Evolutionary conservation across 2,888 invertebrate genomes (phyloP).

Genomic region (Podotricha telesiphe): DNA sequence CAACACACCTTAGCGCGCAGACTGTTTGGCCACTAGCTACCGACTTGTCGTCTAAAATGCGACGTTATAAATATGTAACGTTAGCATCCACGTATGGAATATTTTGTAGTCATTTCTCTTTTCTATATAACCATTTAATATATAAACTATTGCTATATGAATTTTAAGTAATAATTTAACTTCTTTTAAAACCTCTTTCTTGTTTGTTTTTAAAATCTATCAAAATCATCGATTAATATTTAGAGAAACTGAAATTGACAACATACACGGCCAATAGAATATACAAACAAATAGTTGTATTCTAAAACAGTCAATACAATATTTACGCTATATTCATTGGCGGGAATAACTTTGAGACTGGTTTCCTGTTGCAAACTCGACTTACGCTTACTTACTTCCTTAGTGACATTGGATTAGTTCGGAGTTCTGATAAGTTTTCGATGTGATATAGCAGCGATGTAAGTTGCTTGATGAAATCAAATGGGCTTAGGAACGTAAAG

Average conservation of each 20-base stretch:
- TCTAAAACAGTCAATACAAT: slow-evolving; percentile 19
- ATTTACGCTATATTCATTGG: slow-evolving; percentile 39
- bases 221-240: too few species aligned
- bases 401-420: slow-evolving; percentile 55
- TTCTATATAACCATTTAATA: neutral
- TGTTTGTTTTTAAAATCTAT: too few species aligned
- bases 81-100: neutral
- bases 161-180: too few species aligned
- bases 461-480: slow-evolving; percentile 28
- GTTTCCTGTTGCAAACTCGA: slow-evolving; percentile 54
- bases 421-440: slow-evolving; percentile 55
- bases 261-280: too few species aligned
- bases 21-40: slow-evolving; percentile 21
- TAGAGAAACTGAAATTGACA: too few species aligned
- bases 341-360: slow-evolving; percentile 48
- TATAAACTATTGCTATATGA: neutral
- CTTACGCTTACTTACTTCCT: slow-evolving; percentile 58
- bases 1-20: slow-evolving; percentile 24
- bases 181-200: too few species aligned
- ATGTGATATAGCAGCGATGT: slow-evolving; percentile 46
- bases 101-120: slow-evolving; percentile 14
- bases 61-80: slow-evolving; percentile 12
- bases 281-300: neutral
- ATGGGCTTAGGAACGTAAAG: slow-evolving; percentile 29
- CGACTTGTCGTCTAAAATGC: slow-evolving; percentile 12